These are phyloP conservation scores for Gambusia affinis DNA, from an alignment of 2,113 vertebrate species.

Conservation along the genomic window DNA sequence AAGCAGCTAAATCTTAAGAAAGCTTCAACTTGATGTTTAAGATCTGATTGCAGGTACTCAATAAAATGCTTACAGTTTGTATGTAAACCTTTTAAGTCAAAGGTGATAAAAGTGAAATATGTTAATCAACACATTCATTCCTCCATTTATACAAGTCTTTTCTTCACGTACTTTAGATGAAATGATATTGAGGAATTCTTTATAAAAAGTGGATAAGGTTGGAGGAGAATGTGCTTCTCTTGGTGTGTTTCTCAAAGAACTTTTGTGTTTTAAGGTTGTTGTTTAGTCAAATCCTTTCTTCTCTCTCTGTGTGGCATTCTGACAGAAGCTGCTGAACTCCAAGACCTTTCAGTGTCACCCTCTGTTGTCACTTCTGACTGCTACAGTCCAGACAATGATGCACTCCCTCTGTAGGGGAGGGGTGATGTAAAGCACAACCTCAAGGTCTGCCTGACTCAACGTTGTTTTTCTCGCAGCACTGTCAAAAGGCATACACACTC, in stretches of 20 bases:
- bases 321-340: conserved; percentile 70
- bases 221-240: conserved; percentile 5
- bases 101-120: background rate
- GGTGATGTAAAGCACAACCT: conserved; percentile 58
- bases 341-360: conserved; percentile 71
- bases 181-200: background rate
- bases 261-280: conserved; percentile 46
- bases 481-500: conserved; percentile 40
- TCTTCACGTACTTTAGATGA: background rate
- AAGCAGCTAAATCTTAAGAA: background rate
- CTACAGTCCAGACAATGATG: conserved; percentile 67
- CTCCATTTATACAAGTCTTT: background rate
- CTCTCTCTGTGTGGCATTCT: conserved; percentile 44
- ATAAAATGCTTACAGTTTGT: background rate
- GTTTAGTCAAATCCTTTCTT: conserved; percentile 47
- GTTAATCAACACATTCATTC: background rate
- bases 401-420: conserved; percentile 45
- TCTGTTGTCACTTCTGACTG: conserved; percentile 74
- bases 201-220: background rate
- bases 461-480: conserved; percentile 52
- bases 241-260: conserved; percentile 19
- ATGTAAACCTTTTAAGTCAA: background rate
- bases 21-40: background rate
- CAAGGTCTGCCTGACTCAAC: conserved; percentile 59
- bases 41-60: background rate